Base-by-base conservation (phyloP, 2,888 invertebrate genomes). In the Sylvicola fuscatus region DNA sequence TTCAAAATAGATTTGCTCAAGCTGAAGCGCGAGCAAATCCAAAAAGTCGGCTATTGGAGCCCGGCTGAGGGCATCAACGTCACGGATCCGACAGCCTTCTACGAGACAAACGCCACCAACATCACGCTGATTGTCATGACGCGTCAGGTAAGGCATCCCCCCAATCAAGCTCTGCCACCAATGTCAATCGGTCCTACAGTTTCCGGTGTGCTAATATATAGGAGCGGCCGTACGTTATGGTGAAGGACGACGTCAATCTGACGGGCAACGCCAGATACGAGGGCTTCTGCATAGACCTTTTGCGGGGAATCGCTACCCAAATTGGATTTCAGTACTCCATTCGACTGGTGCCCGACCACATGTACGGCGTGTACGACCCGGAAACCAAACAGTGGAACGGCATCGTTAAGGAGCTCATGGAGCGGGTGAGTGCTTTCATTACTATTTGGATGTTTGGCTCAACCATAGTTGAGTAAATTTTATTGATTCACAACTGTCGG, bases 201-300 rank as follows among this genome's bases (percentile, higher is more conserved):
- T n/a, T n/a, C n/a, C n/a, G n/a, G n/a, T n/a, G n/a, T n/a, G n/a
- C n/a, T n/a, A n/a, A n/a, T n/a, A n/a, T n/a, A n/a, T n/a, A 87
- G 87, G 87, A 87, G 50, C 77, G 76, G 43, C 89, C 89, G 0
- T 89, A 89, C 58, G 86, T 89, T 3, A 87, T 87, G 86, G 76
- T 86, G 34, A 81, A 78, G 47, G 74, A 77, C 41, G 82, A 81
- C 39, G 74, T 71, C 57, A 86, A 84, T 55, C 62, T 83, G 5
- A 84, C 84, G 31, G 87, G 86, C 3, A 87, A 87, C 54, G 79
- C 81, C 2, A 65, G 81, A 14, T 86, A 78, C 54, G 86, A 89
- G 47, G 90, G 90, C 0, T 90, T 89, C 64, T 89, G 89, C 58
- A 83, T 90, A 46, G 89, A 90, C 56, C 62, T 90, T 37, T 65